Percentiles rank a stretch among this genome's conserved stretches.
These are phyloP conservation scores for Scylla paramamosain DNA, from an alignment of 1,140 invertebrate species.

Conservation along the genomic window DNA sequence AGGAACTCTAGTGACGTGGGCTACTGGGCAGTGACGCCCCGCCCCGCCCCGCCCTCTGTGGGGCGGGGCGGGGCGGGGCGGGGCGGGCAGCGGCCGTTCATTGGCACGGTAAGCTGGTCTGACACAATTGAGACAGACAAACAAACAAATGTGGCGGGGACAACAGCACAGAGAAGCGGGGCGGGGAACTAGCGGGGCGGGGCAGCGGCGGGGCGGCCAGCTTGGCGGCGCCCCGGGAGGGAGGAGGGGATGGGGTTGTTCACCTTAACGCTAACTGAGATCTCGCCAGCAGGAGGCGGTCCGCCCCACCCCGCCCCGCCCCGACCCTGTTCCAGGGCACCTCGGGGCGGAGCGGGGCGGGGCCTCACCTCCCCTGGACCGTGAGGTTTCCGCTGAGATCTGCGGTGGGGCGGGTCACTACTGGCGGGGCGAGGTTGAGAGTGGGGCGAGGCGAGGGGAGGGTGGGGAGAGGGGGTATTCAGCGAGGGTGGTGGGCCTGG, in stretches of 20 bases:
- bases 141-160: neutral
- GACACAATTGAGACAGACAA: neutral
- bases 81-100: neutral
- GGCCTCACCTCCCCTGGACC: neutral
- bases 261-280: constrained; percentile 4
- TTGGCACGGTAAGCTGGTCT: constrained; percentile 10
- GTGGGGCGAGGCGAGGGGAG: neutral
- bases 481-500: neutral
- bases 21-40: constrained; percentile 8
- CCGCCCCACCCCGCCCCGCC: neutral
- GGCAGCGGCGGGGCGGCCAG: neutral
- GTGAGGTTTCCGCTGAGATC: constrained; percentile 18
- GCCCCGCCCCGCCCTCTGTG: neutral
- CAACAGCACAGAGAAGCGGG: neutral
- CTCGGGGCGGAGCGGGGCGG: neutral
- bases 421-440: constrained; percentile 16
- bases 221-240: neutral
- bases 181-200: neutral
- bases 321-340: neutral
- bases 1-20: constrained; percentile 36
- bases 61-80: neutral
- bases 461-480: neutral
- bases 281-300: constrained; percentile 5
- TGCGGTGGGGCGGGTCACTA: constrained; percentile 8
- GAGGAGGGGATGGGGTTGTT: neutral